Conservation (phyloP, 92 coral and sea anemone species). For the Scolanthus callimorphus region DNA sequence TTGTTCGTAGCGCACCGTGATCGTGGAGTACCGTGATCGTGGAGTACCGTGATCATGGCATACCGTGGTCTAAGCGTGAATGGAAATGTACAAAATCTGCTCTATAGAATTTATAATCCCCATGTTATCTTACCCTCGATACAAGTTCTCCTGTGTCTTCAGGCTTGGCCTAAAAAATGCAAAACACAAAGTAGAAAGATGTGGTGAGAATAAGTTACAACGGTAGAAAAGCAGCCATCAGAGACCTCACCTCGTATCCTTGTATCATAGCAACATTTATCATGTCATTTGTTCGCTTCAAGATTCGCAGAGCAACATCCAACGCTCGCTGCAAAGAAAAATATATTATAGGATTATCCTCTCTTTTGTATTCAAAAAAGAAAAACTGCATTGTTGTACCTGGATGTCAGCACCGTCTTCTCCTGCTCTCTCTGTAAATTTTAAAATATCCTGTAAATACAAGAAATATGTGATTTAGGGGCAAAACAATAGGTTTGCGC, state of each 20-base stretch:
- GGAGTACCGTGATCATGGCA: too few relatives aligned
- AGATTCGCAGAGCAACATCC: conserved; percentile 75
- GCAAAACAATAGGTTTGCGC: too few relatives aligned
- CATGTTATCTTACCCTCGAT: conserved; percentile 66
- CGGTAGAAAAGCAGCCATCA: not conserved
- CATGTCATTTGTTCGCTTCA: conserved; percentile 92
- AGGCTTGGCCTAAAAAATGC: conserved; percentile 44
- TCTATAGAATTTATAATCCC: too few relatives aligned
- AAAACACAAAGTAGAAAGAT: not conserved
- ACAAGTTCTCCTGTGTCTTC: conserved; percentile 63
- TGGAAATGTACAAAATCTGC: too few relatives aligned
- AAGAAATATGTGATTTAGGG: too few relatives aligned
- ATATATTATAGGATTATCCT: too few relatives aligned
- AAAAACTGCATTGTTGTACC: conserved; percentile 38
- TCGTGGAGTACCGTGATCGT: too few relatives aligned
- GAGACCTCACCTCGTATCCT: conserved; percentile 64
- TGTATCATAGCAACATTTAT: conserved; percentile 81
- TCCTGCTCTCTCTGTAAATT: conserved; percentile 77
- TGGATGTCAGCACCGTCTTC: conserved; percentile 71
- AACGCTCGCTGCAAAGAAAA: conserved; percentile 47
- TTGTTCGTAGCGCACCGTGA: too few relatives aligned
- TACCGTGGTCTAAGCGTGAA: too few relatives aligned
- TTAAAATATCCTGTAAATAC: conserved; percentile 62
- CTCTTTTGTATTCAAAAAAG: too few relatives aligned
- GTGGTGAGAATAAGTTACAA: not conserved